Conservation (phyloP, 2,888 invertebrate species). For the Stenodema calcarata region DNA sequence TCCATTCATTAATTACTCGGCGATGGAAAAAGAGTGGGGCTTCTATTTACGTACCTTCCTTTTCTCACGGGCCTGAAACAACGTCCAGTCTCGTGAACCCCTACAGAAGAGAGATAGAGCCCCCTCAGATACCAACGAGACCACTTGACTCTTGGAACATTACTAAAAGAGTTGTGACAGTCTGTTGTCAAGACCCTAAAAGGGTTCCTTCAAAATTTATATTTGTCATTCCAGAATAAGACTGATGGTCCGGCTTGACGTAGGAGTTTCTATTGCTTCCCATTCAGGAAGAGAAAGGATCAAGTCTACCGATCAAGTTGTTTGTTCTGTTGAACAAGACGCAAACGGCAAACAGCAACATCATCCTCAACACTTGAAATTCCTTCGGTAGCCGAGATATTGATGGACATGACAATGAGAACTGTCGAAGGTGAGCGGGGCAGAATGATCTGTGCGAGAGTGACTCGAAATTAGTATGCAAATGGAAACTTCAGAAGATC, state of each 20-base stretch:
- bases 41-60: constrained; percentile 35
- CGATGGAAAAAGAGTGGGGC: constrained; percentile 18
- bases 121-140: neutral
- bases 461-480: neutral
- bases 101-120: neutral
- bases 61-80: constrained; percentile 38
- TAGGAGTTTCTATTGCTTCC: neutral
- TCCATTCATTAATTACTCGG: constrained; percentile 42
- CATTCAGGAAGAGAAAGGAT: neutral
- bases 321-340: neutral
- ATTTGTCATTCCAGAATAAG: neutral
- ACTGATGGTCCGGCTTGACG: constrained; percentile 5
- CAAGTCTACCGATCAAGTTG: neutral
- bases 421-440: neutral
- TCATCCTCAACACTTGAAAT: neutral
- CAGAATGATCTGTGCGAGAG: neutral
- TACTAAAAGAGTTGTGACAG: constrained; percentile 18
- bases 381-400: neutral
- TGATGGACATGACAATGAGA: neutral
- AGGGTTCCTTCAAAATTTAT: constrained; percentile 11
- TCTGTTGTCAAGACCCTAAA: constrained; percentile 3
- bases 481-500: neutral
- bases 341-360: neutral
- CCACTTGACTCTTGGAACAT: constrained; percentile 4
- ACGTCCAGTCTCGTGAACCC: neutral